Evolutionary conservation across 2,888 invertebrate genomes (phyloP), one percentile per base, ranked within the genome.

Genomic region (Lacanobia wlatinum): DNA sequence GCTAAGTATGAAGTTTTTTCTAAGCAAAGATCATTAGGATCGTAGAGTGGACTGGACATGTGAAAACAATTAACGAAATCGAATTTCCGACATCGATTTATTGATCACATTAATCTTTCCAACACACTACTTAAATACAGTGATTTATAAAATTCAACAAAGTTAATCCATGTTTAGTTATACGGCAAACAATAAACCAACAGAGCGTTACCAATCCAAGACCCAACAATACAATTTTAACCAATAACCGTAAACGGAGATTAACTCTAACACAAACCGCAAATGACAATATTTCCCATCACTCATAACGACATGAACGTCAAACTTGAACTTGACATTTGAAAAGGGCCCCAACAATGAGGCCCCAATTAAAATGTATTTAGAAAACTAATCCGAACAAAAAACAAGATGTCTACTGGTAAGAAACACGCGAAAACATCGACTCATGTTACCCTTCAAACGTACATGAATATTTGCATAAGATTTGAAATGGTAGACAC

Each of bases 351-450:
- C 78, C 23, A 80, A 86, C 89, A 87, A 87, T 85, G 88, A 89
- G 91, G 88, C 85, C 72, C 92, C 93, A 94, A 95, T 95, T 94
- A 94, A 93, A 93, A 88, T 86, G 89, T 90, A 91, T 91, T 95
- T 94, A 92, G 87, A 82, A 90, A 89, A 85, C 82, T 92, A 93
- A 94, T 93, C 92, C 89, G 84, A 84, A 80, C 73, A 87, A 87
- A 86, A 87, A 88, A 86, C 78, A 75, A 80, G 70, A 76, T 65
- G 68, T 76, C 76, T 72, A 58, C 82, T 28, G 66, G 56, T 50
- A 63, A 67, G 73, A 55, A 64, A 78, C 75, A 78, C 56, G 71
- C 61, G 50, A 83, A 79, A 80, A 73, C 70, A 76, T 68, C 65
- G 63, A 68, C 66, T 74, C 69, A 78, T 71, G 73, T 82, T 76